phyloP scores from a whole-genome alignment of 2,888 invertebrate species.

The Limulus polyphemus region DNA sequence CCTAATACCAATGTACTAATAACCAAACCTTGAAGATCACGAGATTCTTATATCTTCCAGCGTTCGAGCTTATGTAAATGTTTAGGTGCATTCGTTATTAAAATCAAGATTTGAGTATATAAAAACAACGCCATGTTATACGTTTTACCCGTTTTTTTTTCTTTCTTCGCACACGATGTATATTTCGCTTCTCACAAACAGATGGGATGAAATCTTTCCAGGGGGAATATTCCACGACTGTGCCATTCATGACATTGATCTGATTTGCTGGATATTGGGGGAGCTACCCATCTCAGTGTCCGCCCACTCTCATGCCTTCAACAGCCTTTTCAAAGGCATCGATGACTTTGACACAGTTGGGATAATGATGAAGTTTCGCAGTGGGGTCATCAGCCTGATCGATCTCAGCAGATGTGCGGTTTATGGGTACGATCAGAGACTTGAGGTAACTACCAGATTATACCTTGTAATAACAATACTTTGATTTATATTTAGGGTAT shows the following conservation, averaged over 20 bases:
- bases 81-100: too few species aligned
- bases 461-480: not conserved
- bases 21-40: too few species aligned
- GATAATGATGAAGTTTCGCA: conserved; percentile 48
- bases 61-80: too few species aligned
- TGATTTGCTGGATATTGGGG: conserved; percentile 50
- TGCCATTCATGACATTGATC: conserved; percentile 54
- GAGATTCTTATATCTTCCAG: too few species aligned
- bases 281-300: conserved; percentile 49
- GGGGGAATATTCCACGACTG: conserved; percentile 58
- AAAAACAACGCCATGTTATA: too few species aligned
- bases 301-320: conserved; percentile 44
- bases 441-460: conserved; percentile 40
- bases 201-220: conserved; percentile 25
- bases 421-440: conserved; percentile 55
- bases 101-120: not conserved
- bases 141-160: not conserved
- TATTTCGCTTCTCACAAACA: too few species aligned
- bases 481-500: conserved; percentile 34
- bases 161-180: not conserved
- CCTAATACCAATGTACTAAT: too few species aligned
- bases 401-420: conserved; percentile 50
- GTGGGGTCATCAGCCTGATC: conserved; percentile 49
- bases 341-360: conserved; percentile 52
- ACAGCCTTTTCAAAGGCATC: conserved; percentile 48